Conservation (phyloP, 2,888 invertebrate genomes). For the Dendrolimus pini region DNA sequence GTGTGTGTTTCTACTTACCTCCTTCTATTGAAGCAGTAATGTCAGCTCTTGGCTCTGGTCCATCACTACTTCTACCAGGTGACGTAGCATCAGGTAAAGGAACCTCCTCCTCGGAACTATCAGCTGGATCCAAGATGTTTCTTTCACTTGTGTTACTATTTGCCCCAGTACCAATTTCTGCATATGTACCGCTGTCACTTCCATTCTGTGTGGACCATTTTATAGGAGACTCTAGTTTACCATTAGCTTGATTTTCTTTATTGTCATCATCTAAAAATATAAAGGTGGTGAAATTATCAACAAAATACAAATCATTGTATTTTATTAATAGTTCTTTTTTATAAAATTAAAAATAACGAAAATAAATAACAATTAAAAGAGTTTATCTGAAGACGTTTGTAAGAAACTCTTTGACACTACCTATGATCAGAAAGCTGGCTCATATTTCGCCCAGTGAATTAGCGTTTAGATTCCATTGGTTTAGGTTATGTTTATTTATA, state of each 20-base stretch:
- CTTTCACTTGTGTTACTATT: constrained; percentile 63
- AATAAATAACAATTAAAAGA: no score
- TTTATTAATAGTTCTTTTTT: no score
- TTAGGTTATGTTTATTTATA: no score
- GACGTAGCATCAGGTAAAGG: constrained; percentile 65
- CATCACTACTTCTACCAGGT: constrained; percentile 67
- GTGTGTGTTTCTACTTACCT: constrained; percentile 28
- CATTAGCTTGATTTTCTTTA: constrained; percentile 70
- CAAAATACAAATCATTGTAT: no score
- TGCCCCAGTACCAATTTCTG: constrained; percentile 66
- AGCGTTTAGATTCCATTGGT: no score
- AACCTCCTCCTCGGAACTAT: constrained; percentile 70
- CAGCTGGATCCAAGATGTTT: constrained; percentile 65
- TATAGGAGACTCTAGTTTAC: constrained; percentile 65
- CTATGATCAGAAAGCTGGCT: no score
- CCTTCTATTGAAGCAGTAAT: constrained; percentile 64
- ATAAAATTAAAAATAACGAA: no score
- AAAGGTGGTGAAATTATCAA: no score
- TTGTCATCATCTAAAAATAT: constrained; percentile 55
- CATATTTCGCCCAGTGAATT: no score
- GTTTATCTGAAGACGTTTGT: no score
- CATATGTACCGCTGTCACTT: constrained; percentile 71
- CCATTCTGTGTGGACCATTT: constrained; percentile 69
- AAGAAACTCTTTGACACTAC: no score
- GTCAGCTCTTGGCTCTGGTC: constrained; percentile 66